Evolutionary conservation across 2,888 invertebrate genomes (phyloP).

Genomic region (Sarcophaga rosellei): DNA sequence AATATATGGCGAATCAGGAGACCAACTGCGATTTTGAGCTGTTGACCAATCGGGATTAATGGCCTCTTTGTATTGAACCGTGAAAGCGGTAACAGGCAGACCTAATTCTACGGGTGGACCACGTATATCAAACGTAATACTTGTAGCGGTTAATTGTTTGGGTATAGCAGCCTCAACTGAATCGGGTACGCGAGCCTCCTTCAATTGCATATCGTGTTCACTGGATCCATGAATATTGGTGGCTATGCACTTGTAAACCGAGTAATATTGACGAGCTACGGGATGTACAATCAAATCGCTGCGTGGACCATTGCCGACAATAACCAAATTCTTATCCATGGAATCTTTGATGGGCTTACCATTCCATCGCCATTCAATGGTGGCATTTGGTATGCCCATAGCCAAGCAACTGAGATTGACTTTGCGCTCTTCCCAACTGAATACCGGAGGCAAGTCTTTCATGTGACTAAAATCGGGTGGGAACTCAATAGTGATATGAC

Average conservation of each 20-base stretch:
- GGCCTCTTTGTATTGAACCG: conserved; percentile 89
- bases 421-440: conserved; percentile 91
- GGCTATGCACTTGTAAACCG: conserved; percentile 91
- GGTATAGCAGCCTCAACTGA: conserved; percentile 85
- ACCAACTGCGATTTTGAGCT: conserved; percentile 89
- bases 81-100: conserved; percentile 88
- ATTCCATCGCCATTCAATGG: conserved; percentile 91
- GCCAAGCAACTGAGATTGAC: conserved; percentile 94
- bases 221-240: conserved; percentile 88
- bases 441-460: conserved; percentile 87
- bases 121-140: conserved; percentile 89
- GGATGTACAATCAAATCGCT: conserved; percentile 89
- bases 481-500: conserved; percentile 92
- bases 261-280: conserved; percentile 85
- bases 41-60: conserved; percentile 86
- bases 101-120: conserved; percentile 89
- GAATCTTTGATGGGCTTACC: conserved; percentile 83
- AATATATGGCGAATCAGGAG: conserved; percentile 89
- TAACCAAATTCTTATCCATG: conserved; percentile 83
- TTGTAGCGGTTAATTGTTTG: conserved; percentile 90
- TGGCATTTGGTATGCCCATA: conserved; percentile 95
- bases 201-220: conserved; percentile 86
- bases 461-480: conserved; percentile 89
- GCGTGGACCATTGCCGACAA: conserved; percentile 86
- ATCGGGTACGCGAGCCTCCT: conserved; percentile 88